Percentiles rank a stretch among this genome's conserved stretches.
Conservation (phyloP, 2,888 invertebrate genomes). For the Parthenolecanium corni region DNA sequence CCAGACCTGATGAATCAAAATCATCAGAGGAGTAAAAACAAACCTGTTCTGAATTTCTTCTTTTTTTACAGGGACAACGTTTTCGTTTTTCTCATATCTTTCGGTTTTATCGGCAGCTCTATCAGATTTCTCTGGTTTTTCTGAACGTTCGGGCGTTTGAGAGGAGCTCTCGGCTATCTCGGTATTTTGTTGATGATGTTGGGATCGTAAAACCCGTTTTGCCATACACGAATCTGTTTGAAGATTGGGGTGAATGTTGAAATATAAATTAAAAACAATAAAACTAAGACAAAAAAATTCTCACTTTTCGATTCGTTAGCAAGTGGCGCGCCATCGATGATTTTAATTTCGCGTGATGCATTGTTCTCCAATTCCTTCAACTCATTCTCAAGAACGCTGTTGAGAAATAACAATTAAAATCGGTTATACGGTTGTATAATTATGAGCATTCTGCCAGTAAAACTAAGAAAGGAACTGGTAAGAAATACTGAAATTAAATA, state of each 20-base stretch:
- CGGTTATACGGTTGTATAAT: no score
- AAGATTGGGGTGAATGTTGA: not conserved
- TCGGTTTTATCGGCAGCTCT: not conserved
- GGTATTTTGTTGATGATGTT: conserved; percentile 6
- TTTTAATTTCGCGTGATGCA: conserved; percentile 5
- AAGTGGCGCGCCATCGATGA: not conserved
- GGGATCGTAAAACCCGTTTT: conserved; percentile 16
- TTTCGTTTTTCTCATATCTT: not conserved
- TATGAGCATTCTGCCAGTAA: no score
- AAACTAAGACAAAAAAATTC: not conserved
- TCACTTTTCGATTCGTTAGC: conserved; percentile 9
- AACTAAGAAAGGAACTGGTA: no score
- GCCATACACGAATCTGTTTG: not conserved
- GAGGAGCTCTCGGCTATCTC: not conserved
- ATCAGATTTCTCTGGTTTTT: not conserved
- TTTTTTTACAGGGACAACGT: not conserved
- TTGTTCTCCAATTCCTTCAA: conserved; percentile 7
- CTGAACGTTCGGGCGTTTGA: no score
- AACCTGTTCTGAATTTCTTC: conserved; percentile 23
- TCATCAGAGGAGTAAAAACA: no score
- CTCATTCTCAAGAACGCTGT: conserved; percentile 9
- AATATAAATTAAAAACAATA: not conserved
- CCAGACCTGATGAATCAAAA: no score
- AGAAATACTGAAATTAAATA: no score
- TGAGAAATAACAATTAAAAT: no score